Conservation (phyloP, 1,140 invertebrate species). For the Plutomurus gul region DNA sequence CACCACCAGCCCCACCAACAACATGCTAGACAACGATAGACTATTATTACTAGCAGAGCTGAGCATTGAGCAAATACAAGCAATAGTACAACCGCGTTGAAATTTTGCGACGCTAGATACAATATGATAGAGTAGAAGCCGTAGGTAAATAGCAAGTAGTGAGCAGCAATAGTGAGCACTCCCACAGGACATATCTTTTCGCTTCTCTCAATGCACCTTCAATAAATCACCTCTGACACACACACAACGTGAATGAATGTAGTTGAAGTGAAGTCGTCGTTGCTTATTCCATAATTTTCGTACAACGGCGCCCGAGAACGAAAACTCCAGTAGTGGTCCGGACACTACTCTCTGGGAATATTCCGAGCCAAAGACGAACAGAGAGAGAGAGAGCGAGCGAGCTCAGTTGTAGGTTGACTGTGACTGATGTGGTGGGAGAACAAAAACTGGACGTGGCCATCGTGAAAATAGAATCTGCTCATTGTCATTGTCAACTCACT, state of each 20-base stretch:
- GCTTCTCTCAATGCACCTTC: neutral
- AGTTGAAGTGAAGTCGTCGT: neutral
- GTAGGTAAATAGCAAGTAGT: neutral
- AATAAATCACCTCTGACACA: conserved; percentile 7
- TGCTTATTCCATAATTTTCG: conserved; percentile 3
- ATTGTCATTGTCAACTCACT: conserved; percentile 5
- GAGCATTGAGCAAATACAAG: neutral
- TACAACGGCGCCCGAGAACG: neutral
- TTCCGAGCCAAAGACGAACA: neutral
- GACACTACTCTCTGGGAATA: too few species aligned
- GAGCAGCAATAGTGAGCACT: neutral
- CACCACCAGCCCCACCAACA: too few species aligned
- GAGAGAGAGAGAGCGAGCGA: neutral
- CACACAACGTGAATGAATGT: neutral
- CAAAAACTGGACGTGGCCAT: neutral
- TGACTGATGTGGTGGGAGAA: conserved; percentile 3
- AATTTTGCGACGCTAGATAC: neutral
- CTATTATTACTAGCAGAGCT: too few species aligned
- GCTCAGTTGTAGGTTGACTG: neutral
- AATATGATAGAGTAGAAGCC: neutral
- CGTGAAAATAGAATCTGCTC: neutral
- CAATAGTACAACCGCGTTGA: neutral
- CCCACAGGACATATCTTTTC: conserved; percentile 12
- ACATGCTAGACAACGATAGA: too few species aligned
- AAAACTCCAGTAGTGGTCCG: neutral